Percentiles rank a stretch among this genome's conserved stretches.
Conservation (phyloP, 1,140 invertebrate genomes). For the Lepidurus couesii region DNA sequence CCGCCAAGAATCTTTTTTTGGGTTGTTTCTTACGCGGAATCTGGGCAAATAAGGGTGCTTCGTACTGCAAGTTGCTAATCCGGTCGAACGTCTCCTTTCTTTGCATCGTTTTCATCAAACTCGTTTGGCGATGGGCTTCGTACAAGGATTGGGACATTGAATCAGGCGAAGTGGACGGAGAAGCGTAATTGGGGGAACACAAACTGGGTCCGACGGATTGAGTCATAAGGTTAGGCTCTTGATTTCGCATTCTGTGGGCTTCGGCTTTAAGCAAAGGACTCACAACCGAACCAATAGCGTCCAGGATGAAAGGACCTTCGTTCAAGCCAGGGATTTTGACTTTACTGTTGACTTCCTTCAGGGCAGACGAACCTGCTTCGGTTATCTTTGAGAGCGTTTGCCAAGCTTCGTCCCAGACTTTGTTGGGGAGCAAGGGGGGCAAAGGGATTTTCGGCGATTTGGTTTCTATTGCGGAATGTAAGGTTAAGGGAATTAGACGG, state of each 20-base stretch:
- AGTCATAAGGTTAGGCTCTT: background rate
- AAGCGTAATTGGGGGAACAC: background rate
- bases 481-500: background rate
- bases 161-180: conserved; percentile 7
- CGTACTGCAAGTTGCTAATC: background rate
- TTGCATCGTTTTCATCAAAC: conserved; percentile 17
- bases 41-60: background rate
- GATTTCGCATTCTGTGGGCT: background rate
- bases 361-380: background rate
- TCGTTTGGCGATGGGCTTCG: background rate
- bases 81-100: background rate
- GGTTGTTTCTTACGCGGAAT: background rate
- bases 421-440: background rate
- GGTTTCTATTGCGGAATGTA: background rate
- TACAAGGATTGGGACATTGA: conserved; percentile 13
- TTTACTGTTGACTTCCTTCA: background rate
- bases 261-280: background rate
- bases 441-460: background rate
- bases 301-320: conserved; percentile 27
- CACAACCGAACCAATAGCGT: conserved; percentile 29
- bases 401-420: background rate
- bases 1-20: background rate
- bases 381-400: background rate
- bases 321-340: conserved; percentile 18
- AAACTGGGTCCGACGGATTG: background rate